phyloP scores from a whole-genome alignment of 2,797 vertebrate genomes.

The Halcyon leucocephala region DNA sequence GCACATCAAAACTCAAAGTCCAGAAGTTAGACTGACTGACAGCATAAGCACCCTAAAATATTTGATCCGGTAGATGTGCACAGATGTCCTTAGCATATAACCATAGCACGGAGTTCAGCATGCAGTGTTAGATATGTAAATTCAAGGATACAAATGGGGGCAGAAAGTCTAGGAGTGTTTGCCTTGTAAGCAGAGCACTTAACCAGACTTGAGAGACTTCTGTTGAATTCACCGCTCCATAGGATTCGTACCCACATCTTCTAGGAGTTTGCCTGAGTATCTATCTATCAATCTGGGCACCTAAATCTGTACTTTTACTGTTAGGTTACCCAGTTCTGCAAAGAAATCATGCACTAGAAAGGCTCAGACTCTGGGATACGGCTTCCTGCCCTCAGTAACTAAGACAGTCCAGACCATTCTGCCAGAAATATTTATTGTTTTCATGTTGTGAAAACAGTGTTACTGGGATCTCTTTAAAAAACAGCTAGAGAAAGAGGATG shows the following conservation, averaged over 20 bases:
- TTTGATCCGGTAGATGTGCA: background rate
- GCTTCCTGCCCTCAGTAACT: background rate
- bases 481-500: background rate
- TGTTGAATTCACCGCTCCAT: background rate
- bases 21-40: background rate
- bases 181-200: background rate
- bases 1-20: background rate
- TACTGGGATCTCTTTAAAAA: background rate
- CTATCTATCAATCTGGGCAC: background rate
- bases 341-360: background rate
- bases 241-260: background rate
- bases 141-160: background rate
- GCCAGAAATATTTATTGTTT: background rate
- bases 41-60: accelerated
- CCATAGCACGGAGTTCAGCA: background rate
- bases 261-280: background rate
- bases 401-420: background rate
- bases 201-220: background rate
- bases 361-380: background rate
- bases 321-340: background rate
- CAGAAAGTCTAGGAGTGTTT: background rate
- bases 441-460: background rate
- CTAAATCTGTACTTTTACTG: background rate
- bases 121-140: background rate
- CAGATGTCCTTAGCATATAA: background rate